Conservation (phyloP, 2,113 vertebrate genomes). For the Neotoma lepida region DNA sequence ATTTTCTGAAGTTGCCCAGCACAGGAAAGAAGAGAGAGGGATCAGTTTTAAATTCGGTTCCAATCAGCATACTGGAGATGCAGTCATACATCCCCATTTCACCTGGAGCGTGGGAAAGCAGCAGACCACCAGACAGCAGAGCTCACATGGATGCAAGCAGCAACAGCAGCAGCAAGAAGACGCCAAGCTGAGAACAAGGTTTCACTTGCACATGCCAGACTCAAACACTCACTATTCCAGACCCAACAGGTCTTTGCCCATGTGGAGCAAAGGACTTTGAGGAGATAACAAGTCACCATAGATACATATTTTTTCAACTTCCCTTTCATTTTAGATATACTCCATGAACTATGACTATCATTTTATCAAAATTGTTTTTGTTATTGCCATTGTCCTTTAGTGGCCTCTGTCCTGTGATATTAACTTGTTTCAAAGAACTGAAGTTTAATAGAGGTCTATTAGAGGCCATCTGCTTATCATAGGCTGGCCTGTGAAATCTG, state of each 20-base stretch:
- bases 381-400: constrained; percentile 9
- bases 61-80: constrained; percentile 52
- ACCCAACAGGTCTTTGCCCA: not conserved
- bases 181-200: not conserved
- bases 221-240: not conserved
- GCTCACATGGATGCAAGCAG: not conserved
- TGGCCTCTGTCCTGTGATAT: constrained; percentile 64
- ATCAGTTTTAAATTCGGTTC: constrained; percentile 19
- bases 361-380: not conserved
- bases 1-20: constrained; percentile 56
- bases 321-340: not conserved
- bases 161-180: not conserved
- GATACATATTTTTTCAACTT: constrained; percentile 32
- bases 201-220: not conserved
- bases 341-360: not conserved
- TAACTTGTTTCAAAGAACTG: constrained; percentile 68
- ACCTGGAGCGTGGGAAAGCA: not conserved
- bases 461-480: constrained; percentile 63
- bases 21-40: constrained; percentile 35
- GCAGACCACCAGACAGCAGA: not conserved
- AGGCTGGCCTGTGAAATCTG: not conserved
- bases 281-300: not conserved
- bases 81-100: constrained; percentile 17
- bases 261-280: not conserved
- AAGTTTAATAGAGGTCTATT: constrained; percentile 59